Evolutionary conservation across 2,113 vertebrate species (phyloP), one percentile per base, ranked within the genome.

Genomic region (Psittacula cyanocephala): DNA sequence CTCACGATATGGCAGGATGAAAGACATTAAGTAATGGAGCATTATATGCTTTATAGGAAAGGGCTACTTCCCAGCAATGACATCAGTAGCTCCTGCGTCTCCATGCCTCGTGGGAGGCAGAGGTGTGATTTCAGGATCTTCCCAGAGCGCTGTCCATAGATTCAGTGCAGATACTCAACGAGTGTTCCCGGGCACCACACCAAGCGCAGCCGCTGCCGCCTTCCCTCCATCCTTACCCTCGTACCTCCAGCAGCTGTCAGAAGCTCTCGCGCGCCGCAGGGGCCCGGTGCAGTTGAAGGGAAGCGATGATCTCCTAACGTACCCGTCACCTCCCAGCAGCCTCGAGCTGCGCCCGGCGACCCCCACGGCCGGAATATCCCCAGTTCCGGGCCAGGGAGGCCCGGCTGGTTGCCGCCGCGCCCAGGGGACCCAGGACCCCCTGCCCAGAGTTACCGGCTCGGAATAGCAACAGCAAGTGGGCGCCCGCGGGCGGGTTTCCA

Each of bases 81-180:
- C 92, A 91, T 11, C 77, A 29, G 59, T 4, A 23, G 17, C 7
- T 27, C 62, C 77, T 15, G 35, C 23, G 5, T 19, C 23, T 19
- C 55, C 37, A 12, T 0, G 35, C 49, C 53, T 31, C 33, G 8
- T 2, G 23, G 46, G 53, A 13, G 47, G 10, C 1, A 6, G 25
- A 87, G 24, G 24, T 15, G 4, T 4, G 6, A 77, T 62, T 28
- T 8, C 72, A 35, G 63, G 25, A 4, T 68, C 31, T 12, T 12
- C 57, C 79, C 41, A 13, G 46, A n/a, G 47, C 57, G 31, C 52
- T 22, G 76, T 17, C n/a, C 57, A n/a, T 0, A 1, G 2, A 6
- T 3, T 15, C 70, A 3, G 2, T 0, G 43, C 63, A 49, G 81
- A 7, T 12, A 35, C 60, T 8, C 52, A 1, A 2, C 0, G 13